phyloP scores from a whole-genome alignment of 1,140 invertebrate species.

The Gerris buenoi region DNA sequence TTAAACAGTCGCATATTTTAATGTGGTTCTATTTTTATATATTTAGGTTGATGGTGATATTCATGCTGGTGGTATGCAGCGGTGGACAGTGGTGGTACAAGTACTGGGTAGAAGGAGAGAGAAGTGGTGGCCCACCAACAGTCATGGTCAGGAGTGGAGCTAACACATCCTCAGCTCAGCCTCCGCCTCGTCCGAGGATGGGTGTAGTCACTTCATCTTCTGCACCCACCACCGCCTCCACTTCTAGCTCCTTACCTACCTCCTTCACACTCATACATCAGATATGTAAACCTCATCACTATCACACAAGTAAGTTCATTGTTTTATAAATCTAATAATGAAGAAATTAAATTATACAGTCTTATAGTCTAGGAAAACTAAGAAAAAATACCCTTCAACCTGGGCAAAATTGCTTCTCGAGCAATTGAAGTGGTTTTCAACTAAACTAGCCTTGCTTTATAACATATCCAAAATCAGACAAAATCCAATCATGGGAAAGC shows the following conservation, averaged over 20 bases:
- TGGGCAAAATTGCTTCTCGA: too few relatives aligned
- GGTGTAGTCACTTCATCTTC: neutral
- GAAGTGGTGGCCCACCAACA: conserved; percentile 12
- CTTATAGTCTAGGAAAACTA: too few relatives aligned
- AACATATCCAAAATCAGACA: too few relatives aligned
- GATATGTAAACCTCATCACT: neutral
- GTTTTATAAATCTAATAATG: too few relatives aligned
- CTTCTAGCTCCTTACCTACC: conserved; percentile 8
- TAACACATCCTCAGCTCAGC: neutral
- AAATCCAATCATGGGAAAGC: too few relatives aligned
- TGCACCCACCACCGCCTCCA: neutral
- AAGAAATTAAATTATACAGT: too few relatives aligned
- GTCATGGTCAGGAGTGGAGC: conserved; percentile 14
- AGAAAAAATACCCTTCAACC: too few relatives aligned
- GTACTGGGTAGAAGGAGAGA: conserved; percentile 34
- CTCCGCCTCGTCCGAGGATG: neutral
- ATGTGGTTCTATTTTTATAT: too few relatives aligned
- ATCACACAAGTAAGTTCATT: neutral
- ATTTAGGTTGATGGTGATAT: conserved; percentile 36
- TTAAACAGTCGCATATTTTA: too few relatives aligned
- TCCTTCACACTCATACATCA: neutral
- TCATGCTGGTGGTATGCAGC: conserved; percentile 37
- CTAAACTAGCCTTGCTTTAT: too few relatives aligned
- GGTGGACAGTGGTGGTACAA: conserved; percentile 38
- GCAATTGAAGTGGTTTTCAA: too few relatives aligned